These are phyloP conservation scores for Notolabrus celidotus DNA, from an alignment of 2,797 vertebrate genomes.

Conservation along the genomic window DNA sequence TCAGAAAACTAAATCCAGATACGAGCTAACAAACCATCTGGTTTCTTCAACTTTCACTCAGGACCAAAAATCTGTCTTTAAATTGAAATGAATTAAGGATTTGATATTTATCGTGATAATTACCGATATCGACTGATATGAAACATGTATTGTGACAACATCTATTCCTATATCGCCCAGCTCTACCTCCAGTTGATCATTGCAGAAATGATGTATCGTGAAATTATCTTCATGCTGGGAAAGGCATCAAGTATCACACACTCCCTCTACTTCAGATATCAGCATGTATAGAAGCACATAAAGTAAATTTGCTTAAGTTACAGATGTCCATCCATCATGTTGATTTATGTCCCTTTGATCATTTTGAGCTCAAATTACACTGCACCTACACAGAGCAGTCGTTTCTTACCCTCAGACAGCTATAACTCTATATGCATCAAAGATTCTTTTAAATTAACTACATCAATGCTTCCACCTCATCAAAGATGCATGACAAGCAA, in stretches of 20 bases:
- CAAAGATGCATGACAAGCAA: conserved; percentile 44
- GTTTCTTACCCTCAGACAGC: conserved; percentile 1
- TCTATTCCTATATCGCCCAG: no score
- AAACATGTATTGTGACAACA: no score
- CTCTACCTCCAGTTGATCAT: no score
- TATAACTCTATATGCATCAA: conserved; percentile 21
- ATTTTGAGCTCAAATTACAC: conserved; percentile 9
- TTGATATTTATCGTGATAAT: no score
- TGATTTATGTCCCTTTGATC: background rate
- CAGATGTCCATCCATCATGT: background rate
- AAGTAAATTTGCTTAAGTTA: background rate
- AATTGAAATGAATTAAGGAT: no score
- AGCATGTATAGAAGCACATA: background rate
- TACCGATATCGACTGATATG: no score
- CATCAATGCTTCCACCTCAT: conserved; percentile 33
- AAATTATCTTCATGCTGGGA: no score
- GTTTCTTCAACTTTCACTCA: no score
- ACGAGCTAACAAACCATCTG: no score
- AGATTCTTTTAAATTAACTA: conserved; percentile 31
- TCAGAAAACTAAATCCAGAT: no score
- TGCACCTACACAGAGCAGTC: conserved; percentile 13
- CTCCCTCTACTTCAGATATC: background rate
- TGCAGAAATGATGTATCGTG: no score
- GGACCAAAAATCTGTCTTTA: no score
- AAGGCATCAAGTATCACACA: background rate